A percentile compares a stretch with the other conserved stretches of the same genome.
Conservation (phyloP, 2,797 vertebrate species). For the Bradypus variegatus region DNA sequence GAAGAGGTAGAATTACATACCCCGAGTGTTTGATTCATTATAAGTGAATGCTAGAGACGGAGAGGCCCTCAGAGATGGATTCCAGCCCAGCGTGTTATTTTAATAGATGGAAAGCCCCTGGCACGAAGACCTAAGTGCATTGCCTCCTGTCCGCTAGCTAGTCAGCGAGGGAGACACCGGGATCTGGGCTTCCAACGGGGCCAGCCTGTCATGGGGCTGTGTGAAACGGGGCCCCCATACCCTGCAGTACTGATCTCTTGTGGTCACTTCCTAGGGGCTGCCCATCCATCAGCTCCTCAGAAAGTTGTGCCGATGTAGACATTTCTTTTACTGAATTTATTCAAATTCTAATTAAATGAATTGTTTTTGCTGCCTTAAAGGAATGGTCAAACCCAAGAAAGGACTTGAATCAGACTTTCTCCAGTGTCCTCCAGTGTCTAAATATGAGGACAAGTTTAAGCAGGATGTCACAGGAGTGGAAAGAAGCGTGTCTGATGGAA, state of each 20-base stretch:
- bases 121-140: too few species aligned
- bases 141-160: background rate
- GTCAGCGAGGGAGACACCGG: background rate
- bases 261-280: background rate
- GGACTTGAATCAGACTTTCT: too few species aligned
- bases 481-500: too few species aligned
- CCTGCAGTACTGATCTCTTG: background rate
- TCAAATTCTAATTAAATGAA: background rate
- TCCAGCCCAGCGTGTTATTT: background rate
- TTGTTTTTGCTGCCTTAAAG: background rate
- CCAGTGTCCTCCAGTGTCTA: too few species aligned
- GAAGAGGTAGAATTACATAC: background rate
- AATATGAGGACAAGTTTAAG: background rate
- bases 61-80: background rate
- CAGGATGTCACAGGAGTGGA: too few species aligned
- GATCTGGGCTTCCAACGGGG: too few species aligned
- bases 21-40: background rate
- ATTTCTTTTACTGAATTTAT: background rate
- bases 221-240: background rate
- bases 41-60: background rate
- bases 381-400: background rate
- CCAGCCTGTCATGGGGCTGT: too few species aligned
- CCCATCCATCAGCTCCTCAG: background rate
- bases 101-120: background rate
- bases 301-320: background rate